A percentile compares a stretch with the other conserved stretches of the same genome.
phyloP scores from a whole-genome alignment of 2,888 invertebrate species.

The Drosophila kokeensis region DNA sequence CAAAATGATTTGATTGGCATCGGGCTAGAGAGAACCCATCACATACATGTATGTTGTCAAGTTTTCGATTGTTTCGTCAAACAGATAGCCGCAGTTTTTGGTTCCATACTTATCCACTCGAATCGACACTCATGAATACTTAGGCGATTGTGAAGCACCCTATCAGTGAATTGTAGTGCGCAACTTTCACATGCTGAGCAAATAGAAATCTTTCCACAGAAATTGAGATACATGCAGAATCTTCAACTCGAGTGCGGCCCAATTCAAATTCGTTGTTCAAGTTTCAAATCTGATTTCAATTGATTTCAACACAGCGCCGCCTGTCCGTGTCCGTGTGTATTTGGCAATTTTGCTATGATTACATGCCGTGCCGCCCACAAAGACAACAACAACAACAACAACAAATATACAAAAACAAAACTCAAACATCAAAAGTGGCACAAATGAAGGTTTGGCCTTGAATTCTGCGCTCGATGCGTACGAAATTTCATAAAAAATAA shows the following conservation, averaged over 20 bases:
- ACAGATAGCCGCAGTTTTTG: background rate
- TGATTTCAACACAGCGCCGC: constrained; percentile 17
- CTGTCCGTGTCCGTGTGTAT: no score
- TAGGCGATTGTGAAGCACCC: constrained; percentile 33
- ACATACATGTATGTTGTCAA: no score
- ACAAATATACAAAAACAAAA: constrained; percentile 12
- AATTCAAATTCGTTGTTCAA: background rate
- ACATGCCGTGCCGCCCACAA: constrained; percentile 34
- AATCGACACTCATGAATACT: constrained; percentile 21
- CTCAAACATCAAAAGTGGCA: constrained; percentile 53
- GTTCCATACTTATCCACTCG: constrained; percentile 16
- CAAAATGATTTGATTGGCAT: background rate
- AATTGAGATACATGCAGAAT: background rate
- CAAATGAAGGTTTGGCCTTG: constrained; percentile 75
- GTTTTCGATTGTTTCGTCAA: background rate
- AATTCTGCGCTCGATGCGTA: constrained; percentile 64
- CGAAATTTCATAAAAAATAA: constrained; percentile 8
- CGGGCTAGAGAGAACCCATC: background rate
- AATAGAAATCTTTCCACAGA: constrained; percentile 47
- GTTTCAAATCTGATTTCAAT: constrained; percentile 50
- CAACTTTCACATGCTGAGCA: constrained; percentile 52
- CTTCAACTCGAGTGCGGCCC: background rate
- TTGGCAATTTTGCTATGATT: no score
- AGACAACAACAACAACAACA: constrained; percentile 33
- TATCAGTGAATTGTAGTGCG: constrained; percentile 30